Conservation (phyloP, 2,888 invertebrate species). For the Tetheella fluctuosa region DNA sequence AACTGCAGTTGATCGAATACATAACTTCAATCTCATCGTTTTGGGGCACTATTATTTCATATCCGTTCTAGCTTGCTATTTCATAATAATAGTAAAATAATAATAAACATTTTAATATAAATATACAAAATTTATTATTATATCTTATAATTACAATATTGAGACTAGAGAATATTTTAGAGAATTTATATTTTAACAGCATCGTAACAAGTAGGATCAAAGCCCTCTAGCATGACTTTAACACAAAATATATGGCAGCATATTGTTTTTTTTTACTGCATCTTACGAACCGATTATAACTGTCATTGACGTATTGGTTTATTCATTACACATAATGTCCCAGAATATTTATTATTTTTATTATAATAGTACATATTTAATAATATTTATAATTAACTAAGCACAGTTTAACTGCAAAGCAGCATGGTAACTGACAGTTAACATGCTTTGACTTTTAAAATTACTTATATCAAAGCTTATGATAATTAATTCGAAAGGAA, state of each 20-base stretch:
- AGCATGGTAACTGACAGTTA: too few species aligned
- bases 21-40: slow-evolving; percentile 16
- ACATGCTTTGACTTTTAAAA: too few species aligned
- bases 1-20: neutral
- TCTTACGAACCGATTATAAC: too few species aligned
- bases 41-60: slow-evolving; percentile 13
- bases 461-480: neutral
- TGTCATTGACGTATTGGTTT: too few species aligned
- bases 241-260: too few species aligned
- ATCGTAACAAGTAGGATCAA: too few species aligned
- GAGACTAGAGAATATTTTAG: slow-evolving; percentile 26
- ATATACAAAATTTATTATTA: slow-evolving; percentile 20
- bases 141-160: slow-evolving; percentile 16
- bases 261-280: too few species aligned
- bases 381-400: too few species aligned
- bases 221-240: neutral
- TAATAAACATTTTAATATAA: slow-evolving; percentile 27
- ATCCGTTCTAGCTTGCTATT: slow-evolving; percentile 14
- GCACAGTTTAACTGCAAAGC: too few species aligned
- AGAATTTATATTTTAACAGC: neutral
- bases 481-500: neutral
- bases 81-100: slow-evolving; percentile 18
- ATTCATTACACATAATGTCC: too few species aligned
- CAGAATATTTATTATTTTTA: too few species aligned
- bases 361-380: too few species aligned